Percentiles rank a stretch among this genome's conserved stretches.
phyloP scores from a whole-genome alignment of 2,888 invertebrate genomes.

The Acanthosepion lycidas region DNA sequence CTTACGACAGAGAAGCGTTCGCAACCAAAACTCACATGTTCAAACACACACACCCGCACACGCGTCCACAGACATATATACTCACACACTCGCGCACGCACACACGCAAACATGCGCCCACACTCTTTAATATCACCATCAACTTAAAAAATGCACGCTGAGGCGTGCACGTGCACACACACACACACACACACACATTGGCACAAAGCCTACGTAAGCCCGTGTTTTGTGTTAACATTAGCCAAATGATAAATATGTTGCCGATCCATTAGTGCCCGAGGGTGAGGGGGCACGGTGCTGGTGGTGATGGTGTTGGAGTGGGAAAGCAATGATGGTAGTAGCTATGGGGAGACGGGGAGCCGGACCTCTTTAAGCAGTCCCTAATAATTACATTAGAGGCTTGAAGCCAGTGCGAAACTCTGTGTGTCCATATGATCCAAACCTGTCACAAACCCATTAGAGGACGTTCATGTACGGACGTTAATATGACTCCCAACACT shows the following conservation, averaged over 20 bases:
- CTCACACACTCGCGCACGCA: neutral
- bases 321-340: neutral
- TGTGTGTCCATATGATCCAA: slow-evolving; percentile 23
- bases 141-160: neutral
- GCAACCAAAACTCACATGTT: too few relatives aligned
- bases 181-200: too few relatives aligned
- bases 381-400: slow-evolving; percentile 33
- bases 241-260: slow-evolving; percentile 23
- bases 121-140: too few relatives aligned
- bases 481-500: slow-evolving; percentile 33
- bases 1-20: too few relatives aligned
- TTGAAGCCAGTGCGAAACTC: slow-evolving; percentile 24
- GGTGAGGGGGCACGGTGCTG: neutral
- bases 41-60: too few relatives aligned
- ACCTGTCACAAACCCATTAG: slow-evolving; percentile 33
- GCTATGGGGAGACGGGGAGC: neutral
- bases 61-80: neutral
- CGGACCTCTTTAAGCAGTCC: slow-evolving; percentile 33
- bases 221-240: slow-evolving; percentile 10
- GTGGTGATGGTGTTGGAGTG: neutral
- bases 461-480: slow-evolving; percentile 33
- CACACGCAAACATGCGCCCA: neutral
- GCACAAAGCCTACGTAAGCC: neutral
- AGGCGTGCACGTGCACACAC: neutral
- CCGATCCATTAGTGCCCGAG: slow-evolving; percentile 33